A percentile compares a stretch with the other conserved stretches of the same genome.
phyloP scores from a whole-genome alignment of 2,797 vertebrate species.

The Enteromius anoplus region DNA sequence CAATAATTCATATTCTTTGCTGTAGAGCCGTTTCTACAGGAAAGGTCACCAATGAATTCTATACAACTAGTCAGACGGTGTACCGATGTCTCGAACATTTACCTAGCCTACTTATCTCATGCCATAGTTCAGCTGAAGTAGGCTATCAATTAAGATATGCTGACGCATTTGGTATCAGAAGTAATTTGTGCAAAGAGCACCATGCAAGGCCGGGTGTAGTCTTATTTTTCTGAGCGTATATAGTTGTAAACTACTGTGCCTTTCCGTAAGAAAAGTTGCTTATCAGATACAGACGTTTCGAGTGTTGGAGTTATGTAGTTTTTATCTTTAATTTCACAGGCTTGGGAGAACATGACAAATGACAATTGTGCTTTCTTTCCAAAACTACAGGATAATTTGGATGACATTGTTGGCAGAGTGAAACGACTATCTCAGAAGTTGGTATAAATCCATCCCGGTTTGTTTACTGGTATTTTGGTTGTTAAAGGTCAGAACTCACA shows the following conservation, averaged over 20 bases:
- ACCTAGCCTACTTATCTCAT: not conserved
- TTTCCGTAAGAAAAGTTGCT: no score
- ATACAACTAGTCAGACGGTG: not conserved
- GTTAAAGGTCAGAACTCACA: no score
- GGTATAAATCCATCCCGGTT: not conserved
- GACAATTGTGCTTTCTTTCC: not conserved
- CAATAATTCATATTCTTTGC: not conserved
- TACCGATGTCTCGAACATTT: not conserved
- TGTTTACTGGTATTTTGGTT: not conserved
- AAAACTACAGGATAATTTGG: not conserved
- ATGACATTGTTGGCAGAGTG: not conserved
- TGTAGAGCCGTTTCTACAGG: not conserved
- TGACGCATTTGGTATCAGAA: not conserved
- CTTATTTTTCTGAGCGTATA: no score
- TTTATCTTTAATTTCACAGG: not conserved
- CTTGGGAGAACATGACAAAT: not conserved
- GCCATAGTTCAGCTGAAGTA: not conserved
- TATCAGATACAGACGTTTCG: no score
- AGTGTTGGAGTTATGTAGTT: no score
- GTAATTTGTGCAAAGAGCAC: not conserved
- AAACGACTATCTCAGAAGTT: not conserved
- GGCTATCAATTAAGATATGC: not conserved
- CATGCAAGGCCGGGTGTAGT: no score
- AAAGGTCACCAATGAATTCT: not conserved
- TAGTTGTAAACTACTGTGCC: no score